Evolutionary conservation across 2,888 invertebrate species (phyloP), one percentile per base, ranked within the genome.

Genomic region (Neuroscelio doddi): DNA sequence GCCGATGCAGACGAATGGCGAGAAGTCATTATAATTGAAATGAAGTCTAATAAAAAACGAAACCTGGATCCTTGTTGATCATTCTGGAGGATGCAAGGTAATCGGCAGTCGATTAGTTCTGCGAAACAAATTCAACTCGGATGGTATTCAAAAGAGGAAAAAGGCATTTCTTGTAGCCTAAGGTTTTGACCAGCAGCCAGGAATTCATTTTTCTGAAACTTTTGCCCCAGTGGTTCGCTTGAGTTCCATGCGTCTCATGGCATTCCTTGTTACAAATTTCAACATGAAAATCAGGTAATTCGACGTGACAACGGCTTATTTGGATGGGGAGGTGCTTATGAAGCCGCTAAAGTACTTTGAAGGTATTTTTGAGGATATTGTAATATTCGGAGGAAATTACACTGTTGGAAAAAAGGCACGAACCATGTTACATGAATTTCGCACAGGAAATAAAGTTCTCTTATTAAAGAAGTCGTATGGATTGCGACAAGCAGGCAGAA

Each of bases 321-420:
- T 65, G 0, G 58, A 65, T 29, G 55, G 63, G 1, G 46, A 61
- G 4, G 24, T 65, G 3, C 27, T 14, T n/a, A 65, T 65, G 56
- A 16, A 34, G 34, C 27, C 38, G 1, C 64, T 51, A 27, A 42
- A 47, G 24, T 3, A 38, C 3, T 34, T 57, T 2, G 14, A 51
- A 8, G 38, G 52, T 2, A 27, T 29, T n/a, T 14, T 58, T 15
- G n/a, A 62, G 29, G 7, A 7, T 12, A 17, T 61, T 17, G 30
- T 27, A 1, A 21, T 47, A 4, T 12, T 12, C 1, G 32, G 27
- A 21, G 12, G 30, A 10, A 29, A 16, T 15, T 12, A 44, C 26
- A n/a, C n/a, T n/a, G n/a, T 45, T 9, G 21, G 15, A 26, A 15
- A n/a, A 1, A 45, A 38, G 16, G 56, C 56, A 8, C 21, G 30